Evolutionary conservation across 2,888 invertebrate species (phyloP).

Genomic region (Dynastes hyllus): DNA sequence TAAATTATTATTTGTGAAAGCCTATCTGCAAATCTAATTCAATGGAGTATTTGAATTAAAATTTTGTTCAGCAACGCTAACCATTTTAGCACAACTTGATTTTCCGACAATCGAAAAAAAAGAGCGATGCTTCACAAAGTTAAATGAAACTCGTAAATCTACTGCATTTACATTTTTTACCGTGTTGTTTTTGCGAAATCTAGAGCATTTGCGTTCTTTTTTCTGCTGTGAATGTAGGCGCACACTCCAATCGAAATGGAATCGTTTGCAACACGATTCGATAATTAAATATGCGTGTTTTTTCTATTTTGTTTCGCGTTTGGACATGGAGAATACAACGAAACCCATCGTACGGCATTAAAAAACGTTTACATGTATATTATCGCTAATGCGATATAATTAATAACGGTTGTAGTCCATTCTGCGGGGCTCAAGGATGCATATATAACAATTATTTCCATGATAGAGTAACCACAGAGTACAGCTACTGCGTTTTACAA

Average conservation of each 20-base stretch:
- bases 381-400: constrained; percentile 14
- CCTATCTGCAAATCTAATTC: too few relatives aligned
- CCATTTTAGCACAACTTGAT: constrained; percentile 13
- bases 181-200: not conserved
- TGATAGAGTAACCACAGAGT: constrained; percentile 1
- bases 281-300: constrained; percentile 33
- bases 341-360: not conserved
- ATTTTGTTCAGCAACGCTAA: not conserved
- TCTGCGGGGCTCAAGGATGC: constrained; percentile 4
- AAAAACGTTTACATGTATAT: not conserved
- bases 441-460: constrained; percentile 12
- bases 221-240: not conserved
- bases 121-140: constrained; percentile 18
- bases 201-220: constrained; percentile 19
- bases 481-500: not conserved
- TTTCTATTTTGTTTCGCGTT: constrained; percentile 16
- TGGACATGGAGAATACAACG: constrained; percentile 4
- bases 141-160: constrained; percentile 30
- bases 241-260: constrained; percentile 25
- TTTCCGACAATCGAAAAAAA: constrained; percentile 12
- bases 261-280: constrained; percentile 25
- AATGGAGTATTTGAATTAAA: not conserved
- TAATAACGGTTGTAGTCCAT: not conserved
- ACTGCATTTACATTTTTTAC: constrained; percentile 12
- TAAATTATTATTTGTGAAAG: too few relatives aligned